Conservation (phyloP, 1,140 invertebrate genomes). For the Drosophila triauraria region DNA sequence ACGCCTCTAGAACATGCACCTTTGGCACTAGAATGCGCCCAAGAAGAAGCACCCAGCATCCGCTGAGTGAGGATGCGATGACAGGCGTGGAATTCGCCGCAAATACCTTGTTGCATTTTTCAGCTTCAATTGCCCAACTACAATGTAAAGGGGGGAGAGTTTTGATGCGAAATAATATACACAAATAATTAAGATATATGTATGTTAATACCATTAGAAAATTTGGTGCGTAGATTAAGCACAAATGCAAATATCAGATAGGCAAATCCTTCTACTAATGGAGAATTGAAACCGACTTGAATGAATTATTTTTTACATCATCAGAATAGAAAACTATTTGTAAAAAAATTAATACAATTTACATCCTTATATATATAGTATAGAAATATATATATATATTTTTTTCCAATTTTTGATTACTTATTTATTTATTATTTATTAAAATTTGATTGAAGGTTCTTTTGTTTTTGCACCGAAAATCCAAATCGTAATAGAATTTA, state of each 20-base stretch:
- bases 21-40: slow-evolving; percentile 53
- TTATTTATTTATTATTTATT: background rate
- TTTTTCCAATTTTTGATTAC: no score
- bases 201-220: background rate
- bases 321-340: no score
- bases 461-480: background rate
- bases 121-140: slow-evolving; percentile 24
- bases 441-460: background rate
- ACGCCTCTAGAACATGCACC: slow-evolving; percentile 52
- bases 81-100: slow-evolving; percentile 69
- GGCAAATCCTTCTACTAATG: no score
- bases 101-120: slow-evolving; percentile 49
- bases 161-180: background rate
- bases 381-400: no score
- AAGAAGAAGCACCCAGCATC: slow-evolving; percentile 39
- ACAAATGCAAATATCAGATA: no score
- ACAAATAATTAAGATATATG: background rate
- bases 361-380: no score
- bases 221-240: background rate
- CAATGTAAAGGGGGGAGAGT: background rate
- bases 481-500: no score
- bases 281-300: no score
- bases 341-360: no score
- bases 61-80: slow-evolving; percentile 60
- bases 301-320: no score